Evolutionary conservation across 2,113 vertebrate genomes (phyloP).

Genomic region (Podilymbus podiceps): DNA sequence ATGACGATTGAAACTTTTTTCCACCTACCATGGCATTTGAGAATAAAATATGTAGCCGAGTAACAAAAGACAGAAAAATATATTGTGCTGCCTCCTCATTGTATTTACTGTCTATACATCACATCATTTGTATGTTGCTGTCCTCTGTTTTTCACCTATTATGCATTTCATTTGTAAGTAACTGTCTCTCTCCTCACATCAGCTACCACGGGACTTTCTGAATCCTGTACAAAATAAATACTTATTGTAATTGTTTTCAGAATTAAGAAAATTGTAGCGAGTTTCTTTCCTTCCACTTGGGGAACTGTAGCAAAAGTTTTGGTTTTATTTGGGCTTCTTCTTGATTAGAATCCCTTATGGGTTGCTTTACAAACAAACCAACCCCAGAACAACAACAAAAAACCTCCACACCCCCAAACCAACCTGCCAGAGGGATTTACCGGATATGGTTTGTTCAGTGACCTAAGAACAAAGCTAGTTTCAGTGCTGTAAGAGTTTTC

Average conservation of each 20-base stretch:
- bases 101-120: neutral
- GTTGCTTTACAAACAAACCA: neutral
- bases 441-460: neutral
- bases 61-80: neutral
- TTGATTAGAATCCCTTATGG: neutral
- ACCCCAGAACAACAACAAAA: neutral
- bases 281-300: neutral
- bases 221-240: neutral
- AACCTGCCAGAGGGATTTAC: neutral
- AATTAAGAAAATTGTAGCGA: neutral
- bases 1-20: neutral
- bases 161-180: neutral
- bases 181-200: neutral
- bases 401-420: too few species aligned
- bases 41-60: neutral
- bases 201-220: neutral
- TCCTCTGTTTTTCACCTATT: neutral
- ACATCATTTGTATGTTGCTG: accelerated
- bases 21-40: neutral
- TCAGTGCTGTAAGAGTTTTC: accelerated
- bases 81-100: accelerated
- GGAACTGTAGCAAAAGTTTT: neutral
- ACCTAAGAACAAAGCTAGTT: neutral
- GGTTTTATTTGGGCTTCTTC: neutral
- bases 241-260: neutral